Conservation (phyloP, 2,797 vertebrate species). For the Gallinago solitaria region DNA sequence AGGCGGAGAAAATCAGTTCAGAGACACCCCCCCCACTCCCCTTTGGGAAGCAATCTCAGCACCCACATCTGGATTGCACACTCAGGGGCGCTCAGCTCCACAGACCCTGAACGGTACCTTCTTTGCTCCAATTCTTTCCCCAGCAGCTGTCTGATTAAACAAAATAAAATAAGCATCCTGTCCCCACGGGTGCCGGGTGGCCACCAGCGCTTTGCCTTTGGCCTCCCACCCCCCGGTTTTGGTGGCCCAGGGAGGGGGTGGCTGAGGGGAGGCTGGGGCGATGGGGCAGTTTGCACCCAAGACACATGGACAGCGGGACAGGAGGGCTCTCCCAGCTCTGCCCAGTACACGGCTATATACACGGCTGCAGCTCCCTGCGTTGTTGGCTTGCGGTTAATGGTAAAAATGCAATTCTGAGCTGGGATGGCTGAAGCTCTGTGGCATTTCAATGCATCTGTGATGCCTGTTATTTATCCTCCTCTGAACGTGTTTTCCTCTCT, state of each 20-base stretch:
- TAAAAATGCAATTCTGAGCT: neutral
- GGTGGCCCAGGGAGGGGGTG: neutral
- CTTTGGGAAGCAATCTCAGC: neutral
- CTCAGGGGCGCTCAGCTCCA: neutral
- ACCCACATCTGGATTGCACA: neutral
- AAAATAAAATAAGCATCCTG: neutral
- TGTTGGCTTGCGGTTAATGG: neutral
- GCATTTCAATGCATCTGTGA: constrained; percentile 11
- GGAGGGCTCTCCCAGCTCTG: neutral
- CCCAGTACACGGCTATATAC: neutral
- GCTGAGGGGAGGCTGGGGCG: neutral
- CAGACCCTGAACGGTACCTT: rapidly evolving
- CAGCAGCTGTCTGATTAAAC: neutral
- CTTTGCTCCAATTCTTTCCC: neutral
- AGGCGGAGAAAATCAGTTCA: neutral
- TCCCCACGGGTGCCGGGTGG: neutral
- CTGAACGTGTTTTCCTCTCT: neutral
- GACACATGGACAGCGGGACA: neutral
- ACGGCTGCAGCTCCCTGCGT: neutral
- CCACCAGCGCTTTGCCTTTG: neutral
- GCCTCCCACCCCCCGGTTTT: neutral
- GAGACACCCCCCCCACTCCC: neutral
- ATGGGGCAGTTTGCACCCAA: neutral
- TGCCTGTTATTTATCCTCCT: neutral
- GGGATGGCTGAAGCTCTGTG: neutral